Conservation (phyloP, 2,113 vertebrate genomes). For the Cyphomyrus plagiostoma region DNA sequence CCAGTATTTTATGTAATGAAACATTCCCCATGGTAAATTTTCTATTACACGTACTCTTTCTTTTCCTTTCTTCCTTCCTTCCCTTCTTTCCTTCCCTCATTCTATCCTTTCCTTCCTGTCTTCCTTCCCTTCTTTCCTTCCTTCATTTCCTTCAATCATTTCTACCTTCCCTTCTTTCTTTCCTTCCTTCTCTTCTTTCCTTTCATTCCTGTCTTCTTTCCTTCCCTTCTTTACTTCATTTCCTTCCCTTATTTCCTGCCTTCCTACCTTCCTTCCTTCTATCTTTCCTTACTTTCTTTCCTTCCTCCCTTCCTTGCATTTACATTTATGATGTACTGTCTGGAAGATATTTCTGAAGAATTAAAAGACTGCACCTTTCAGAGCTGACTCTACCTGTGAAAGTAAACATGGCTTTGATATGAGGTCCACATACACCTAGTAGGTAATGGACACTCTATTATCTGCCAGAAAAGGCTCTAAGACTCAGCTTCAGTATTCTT, state of each 20-base stretch:
- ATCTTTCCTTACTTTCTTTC: not conserved
- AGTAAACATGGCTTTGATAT: not conserved
- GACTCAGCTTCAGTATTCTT: not conserved
- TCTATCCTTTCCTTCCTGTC: not conserved
- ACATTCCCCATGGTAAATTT: not conserved
- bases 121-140: too few relatives aligned
- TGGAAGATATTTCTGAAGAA: not conserved
- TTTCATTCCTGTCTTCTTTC: not conserved
- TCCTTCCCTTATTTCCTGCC: not conserved
- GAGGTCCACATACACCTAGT: not conserved
- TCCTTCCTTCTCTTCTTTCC: not conserved
- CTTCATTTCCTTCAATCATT: too few relatives aligned
- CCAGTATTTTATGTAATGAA: not conserved
- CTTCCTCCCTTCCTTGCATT: not conserved
- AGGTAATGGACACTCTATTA: not conserved
- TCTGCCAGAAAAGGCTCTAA: not conserved
- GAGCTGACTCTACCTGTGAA: not conserved
- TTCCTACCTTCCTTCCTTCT: not conserved
- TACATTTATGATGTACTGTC: not conserved
- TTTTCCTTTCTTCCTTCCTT: not conserved
- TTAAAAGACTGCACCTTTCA: not conserved
- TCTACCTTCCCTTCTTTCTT: not conserved
- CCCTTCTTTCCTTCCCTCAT: not conserved
- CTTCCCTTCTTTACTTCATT: not conserved
- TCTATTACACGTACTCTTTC: not conserved